phyloP scores from a whole-genome alignment of 35 echinoderm and acorn worm species.

The Strongylocentrotus purpuratus region DNA sequence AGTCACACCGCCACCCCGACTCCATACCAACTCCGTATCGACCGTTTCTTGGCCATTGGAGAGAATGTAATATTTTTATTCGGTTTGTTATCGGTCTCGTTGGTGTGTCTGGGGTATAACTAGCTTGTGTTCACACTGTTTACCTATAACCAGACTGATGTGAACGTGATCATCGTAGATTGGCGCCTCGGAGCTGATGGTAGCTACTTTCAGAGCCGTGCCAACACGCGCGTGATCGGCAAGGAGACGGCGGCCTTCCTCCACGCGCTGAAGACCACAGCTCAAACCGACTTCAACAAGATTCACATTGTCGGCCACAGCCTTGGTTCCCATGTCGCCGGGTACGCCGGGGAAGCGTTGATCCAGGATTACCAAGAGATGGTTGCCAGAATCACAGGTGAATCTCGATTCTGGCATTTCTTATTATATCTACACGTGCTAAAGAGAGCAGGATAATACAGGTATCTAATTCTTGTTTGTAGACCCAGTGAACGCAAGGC shows the following conservation, averaged over 20 bases:
- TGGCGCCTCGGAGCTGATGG: constrained; percentile 56
- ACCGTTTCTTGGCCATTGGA: too few species aligned
- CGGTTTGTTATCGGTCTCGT: too few species aligned
- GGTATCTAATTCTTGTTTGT: too few species aligned
- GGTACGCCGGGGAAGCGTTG: constrained; percentile 85
- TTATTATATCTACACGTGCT: too few species aligned
- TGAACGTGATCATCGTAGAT: constrained; percentile 66
- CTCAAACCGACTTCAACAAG: background rate
- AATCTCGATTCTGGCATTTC: background rate
- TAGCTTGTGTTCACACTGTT: too few species aligned
- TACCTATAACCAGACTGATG: constrained; percentile 26
- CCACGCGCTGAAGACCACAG: constrained; percentile 40
- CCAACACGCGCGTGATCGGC: constrained; percentile 76
- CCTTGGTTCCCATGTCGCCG: constrained; percentile 86
- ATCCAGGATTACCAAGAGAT: background rate
- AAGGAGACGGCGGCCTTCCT: constrained; percentile 67
- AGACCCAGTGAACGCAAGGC: too few species aligned
- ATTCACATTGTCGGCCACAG: constrained; percentile 93
- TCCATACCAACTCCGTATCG: too few species aligned
- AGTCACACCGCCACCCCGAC: too few species aligned
- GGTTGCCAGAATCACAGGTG: constrained; percentile 90
- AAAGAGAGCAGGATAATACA: too few species aligned
- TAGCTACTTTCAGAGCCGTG: constrained; percentile 41
- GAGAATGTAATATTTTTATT: too few species aligned
- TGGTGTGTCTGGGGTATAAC: too few species aligned